Base-by-base conservation (phyloP, 2,797 vertebrate species). In the Ispidina lecontei region DNA sequence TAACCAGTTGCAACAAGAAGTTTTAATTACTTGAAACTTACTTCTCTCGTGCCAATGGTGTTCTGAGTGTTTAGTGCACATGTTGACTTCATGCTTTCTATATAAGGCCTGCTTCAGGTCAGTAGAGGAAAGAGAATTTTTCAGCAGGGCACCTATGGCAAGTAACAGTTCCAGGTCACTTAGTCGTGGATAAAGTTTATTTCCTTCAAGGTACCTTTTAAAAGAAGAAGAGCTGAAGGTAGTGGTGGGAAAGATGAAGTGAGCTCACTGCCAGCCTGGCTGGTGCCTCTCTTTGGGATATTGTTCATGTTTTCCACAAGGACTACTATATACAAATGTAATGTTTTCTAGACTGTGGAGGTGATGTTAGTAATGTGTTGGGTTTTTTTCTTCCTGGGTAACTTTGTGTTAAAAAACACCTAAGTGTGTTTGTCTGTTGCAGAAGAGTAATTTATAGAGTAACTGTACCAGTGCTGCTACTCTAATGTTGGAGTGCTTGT, bases 21-120 rank as follows among this genome's bases (percentile, higher is more conserved):
- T 23, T 63, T 39, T 8, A n/a, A n/a, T 63, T 62, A 8, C 16
- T 20, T 23, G 14, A 13, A 56, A 21, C 37, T 63, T 8, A 4
- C 37, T 75, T 65, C 7, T 21, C 22, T 62, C 2, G 4, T 43
- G 5, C 2, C 2, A 0, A 58, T 56, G 22, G 4, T n/a, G 1
- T 73, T 71, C 6, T 29, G 9, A 0, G 0, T 13, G 12, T 51
- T 72, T 51, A 43, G 26, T n/a, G 13, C 1, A 0, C 1, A 3
- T 72, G 19, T 41, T 46, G 13, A 25, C 19, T 56, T 84, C 21
- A 28, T 28, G 6, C 10, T 69, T 80, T 4, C 3, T 14, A 2
- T 21, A 5, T 4, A 31, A 49, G 26, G 5, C 18, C 10, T 58
- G 14, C 46, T 5, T 28, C 10, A 39, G 35, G 19, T 63, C 46